Conservation (phyloP, 2,888 invertebrate species). For the Adela reaumurella region DNA sequence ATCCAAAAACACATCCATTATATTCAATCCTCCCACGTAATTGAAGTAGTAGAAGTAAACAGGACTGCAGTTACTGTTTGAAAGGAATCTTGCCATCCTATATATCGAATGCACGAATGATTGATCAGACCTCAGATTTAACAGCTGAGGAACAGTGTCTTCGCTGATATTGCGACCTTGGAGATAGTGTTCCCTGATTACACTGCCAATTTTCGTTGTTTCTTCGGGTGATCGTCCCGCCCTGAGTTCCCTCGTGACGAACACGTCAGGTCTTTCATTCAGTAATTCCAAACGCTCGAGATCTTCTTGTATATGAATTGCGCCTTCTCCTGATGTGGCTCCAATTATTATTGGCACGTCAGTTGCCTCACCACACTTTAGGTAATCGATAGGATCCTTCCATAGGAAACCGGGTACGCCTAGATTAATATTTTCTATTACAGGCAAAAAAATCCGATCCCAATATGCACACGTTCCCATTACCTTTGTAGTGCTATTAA, state of each 20-base stretch:
- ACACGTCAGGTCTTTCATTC: constrained; percentile 16
- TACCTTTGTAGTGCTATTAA: constrained; percentile 9
- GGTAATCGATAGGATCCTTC: constrained; percentile 20
- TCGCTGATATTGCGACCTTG: constrained; percentile 14
- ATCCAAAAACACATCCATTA: constrained; percentile 17
- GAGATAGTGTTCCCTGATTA: constrained; percentile 17
- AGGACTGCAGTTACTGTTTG: constrained; percentile 13
- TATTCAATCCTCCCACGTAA: constrained; percentile 27
- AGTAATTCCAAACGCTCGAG: constrained; percentile 16
- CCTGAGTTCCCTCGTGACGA: constrained; percentile 18
- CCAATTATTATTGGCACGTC: constrained; percentile 26
- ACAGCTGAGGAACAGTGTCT: constrained; percentile 12
- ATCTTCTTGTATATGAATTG: constrained; percentile 12
- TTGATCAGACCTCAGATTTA: constrained; percentile 20
- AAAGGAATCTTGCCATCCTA: constrained; percentile 24
- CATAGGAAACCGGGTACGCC: constrained; percentile 23
- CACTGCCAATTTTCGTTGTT: constrained; percentile 13
- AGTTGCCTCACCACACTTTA: constrained; percentile 20
- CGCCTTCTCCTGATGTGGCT: constrained; percentile 20
- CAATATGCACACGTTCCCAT: neutral
- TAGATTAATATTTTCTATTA: constrained; percentile 25
- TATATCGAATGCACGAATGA: constrained; percentile 17
- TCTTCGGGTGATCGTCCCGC: constrained; percentile 11
- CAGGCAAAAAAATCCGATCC: constrained; percentile 26
- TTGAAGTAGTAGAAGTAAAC: constrained; percentile 29